Conservation (phyloP, 2,888 invertebrate species). For the Scotopteryx bipunctaria region DNA sequence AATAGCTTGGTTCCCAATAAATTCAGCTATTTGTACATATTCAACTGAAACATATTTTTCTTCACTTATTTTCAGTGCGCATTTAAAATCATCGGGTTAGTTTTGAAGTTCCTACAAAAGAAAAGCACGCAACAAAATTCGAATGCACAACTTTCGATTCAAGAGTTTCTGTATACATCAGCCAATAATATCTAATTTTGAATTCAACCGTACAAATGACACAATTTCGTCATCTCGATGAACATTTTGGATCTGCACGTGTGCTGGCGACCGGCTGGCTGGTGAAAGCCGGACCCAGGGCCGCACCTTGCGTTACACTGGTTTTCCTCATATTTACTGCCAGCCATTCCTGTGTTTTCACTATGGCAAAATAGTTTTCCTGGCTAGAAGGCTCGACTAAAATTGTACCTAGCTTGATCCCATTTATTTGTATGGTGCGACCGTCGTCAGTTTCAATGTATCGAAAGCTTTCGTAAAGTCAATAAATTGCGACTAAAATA, state of each 20-base stretch:
- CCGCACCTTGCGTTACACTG: constrained; percentile 47
- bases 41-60: no score
- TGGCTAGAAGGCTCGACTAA: background rate
- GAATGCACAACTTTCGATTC: background rate
- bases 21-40: no score
- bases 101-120: no score
- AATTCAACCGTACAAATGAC: constrained; percentile 2
- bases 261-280: constrained; percentile 50
- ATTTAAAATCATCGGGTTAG: no score
- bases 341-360: constrained; percentile 33
- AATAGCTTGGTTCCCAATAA: no score
- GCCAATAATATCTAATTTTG: background rate
- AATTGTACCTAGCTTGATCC: background rate
- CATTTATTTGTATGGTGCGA: no score
- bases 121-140: background rate
- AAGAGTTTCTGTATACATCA: background rate
- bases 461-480: no score
- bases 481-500: no score
- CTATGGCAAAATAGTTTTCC: constrained; percentile 17
- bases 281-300: constrained; percentile 50
- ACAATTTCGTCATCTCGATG: constrained; percentile 20
- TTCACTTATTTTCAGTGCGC: no score
- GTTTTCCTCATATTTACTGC: constrained; percentile 47
- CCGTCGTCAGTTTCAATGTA: no score
- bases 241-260: constrained; percentile 8